These are phyloP conservation scores for Periophthalmodon schlosseri DNA, from an alignment of 2,113 vertebrate genomes.

Conservation along the genomic window DNA sequence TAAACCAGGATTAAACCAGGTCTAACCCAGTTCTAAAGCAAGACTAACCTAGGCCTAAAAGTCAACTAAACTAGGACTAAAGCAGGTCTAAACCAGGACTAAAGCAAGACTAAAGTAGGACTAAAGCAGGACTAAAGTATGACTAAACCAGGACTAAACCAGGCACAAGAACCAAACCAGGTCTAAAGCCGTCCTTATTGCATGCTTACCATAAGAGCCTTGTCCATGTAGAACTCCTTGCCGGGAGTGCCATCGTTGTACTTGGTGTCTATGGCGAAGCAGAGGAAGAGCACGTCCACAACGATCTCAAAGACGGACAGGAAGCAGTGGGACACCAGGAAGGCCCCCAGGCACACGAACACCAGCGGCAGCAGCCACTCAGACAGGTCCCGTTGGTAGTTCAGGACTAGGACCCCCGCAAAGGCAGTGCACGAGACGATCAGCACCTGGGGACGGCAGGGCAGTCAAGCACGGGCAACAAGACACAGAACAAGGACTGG, in stretches of 20 bases:
- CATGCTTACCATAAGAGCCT: slow-evolving; percentile 92
- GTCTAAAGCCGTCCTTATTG: neutral
- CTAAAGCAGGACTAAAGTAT: neutral
- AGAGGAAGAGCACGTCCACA: slow-evolving; percentile 97
- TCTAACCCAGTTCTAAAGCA: too few relatives aligned
- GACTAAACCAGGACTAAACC: neutral
- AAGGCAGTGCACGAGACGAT: slow-evolving; percentile 92
- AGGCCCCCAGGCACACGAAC: slow-evolving; percentile 96
- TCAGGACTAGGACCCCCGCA: slow-evolving; percentile 91
- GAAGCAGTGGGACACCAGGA: slow-evolving; percentile 98
- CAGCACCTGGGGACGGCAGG: slow-evolving; percentile 79
- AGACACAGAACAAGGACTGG: too few relatives aligned
- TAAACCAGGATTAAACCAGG: neutral
- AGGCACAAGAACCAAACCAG: too few relatives aligned
- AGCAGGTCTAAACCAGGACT: neutral
- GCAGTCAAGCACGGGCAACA: too few relatives aligned
- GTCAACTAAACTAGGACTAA: neutral
- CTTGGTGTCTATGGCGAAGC: slow-evolving; percentile 97
- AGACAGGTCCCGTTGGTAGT: slow-evolving; percentile 93
- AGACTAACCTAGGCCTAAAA: too few relatives aligned
- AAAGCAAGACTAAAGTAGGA: neutral
- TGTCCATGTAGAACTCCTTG: slow-evolving; percentile 98
- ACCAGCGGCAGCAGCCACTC: slow-evolving; percentile 94
- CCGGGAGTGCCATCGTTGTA: slow-evolving; percentile 96
- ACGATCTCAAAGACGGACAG: slow-evolving; percentile 98